Evolutionary conservation across 2,113 vertebrate species (phyloP).

Genomic region (Semicossyphus pulcher): DNA sequence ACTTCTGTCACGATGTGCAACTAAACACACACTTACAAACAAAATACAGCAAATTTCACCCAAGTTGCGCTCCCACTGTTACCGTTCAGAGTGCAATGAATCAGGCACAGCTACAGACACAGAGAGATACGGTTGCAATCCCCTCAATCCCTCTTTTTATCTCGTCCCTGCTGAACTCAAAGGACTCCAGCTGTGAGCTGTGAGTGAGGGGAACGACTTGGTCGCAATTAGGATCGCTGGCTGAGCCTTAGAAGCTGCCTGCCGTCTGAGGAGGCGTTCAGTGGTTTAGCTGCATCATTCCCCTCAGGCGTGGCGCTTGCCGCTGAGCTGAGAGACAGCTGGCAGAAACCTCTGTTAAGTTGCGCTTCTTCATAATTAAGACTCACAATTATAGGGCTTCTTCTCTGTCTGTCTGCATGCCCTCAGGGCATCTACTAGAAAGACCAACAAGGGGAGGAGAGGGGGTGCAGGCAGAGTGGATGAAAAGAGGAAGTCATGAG

Average conservation of each 20-base stretch:
- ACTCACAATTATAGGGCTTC: constrained; percentile 54
- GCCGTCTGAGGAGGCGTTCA: constrained; percentile 10
- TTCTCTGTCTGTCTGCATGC: constrained; percentile 32
- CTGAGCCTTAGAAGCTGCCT: constrained; percentile 18
- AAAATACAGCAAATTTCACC: not conserved
- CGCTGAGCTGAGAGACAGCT: constrained; percentile 60
- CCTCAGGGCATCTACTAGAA: constrained; percentile 11
- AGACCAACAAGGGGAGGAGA: not conserved
- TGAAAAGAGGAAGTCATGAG: not conserved
- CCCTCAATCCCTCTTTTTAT: not conserved
- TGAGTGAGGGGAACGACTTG: constrained; percentile 15
- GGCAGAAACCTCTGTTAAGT: constrained; percentile 55
- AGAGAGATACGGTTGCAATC: not conserved
- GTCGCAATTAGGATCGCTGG: constrained; percentile 23
- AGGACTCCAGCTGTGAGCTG: constrained; percentile 6
- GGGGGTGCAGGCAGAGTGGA: not conserved
- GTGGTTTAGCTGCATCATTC: not conserved
- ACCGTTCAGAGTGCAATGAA: constrained; percentile 1
- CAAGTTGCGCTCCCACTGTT: not conserved
- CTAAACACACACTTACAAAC: not conserved
- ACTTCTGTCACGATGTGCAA: constrained; percentile 8
- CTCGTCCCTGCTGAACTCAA: constrained; percentile 17
- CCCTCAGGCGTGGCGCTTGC: constrained; percentile 1
- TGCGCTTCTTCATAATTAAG: constrained; percentile 67
- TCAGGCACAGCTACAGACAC: constrained; percentile 8